Conservation (phyloP, 1,140 invertebrate species). For the Copidosoma floridanum region DNA sequence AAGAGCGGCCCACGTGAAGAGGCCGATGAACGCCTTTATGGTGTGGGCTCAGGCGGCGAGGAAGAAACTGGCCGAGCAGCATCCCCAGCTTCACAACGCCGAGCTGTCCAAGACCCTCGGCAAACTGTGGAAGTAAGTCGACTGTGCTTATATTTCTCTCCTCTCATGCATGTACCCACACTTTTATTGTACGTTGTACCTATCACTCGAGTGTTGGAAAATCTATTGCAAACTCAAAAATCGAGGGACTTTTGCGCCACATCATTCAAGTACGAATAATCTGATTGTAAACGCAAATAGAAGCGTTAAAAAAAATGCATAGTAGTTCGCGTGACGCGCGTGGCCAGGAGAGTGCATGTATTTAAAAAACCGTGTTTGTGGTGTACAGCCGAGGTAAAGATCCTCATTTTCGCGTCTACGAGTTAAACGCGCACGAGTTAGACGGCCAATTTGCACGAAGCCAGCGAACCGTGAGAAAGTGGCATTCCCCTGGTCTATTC, state of each 20-base stretch:
- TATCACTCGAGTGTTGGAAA: no score
- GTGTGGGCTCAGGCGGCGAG: slow-evolving; percentile 96
- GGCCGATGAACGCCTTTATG: slow-evolving; percentile 96
- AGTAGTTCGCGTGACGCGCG: background rate
- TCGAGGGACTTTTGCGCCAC: no score
- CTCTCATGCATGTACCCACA: no score
- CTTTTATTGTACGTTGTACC: no score
- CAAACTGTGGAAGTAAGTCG: slow-evolving; percentile 84
- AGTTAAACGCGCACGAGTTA: slow-evolving; percentile 13
- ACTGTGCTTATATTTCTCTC: no score
- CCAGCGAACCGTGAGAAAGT: slow-evolving; percentile 60
- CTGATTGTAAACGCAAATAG: no score
- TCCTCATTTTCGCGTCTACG: slow-evolving; percentile 11
- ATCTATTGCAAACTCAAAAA: no score
- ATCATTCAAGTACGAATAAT: no score
- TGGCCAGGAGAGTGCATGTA: slow-evolving; percentile 12
- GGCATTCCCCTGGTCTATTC: background rate
- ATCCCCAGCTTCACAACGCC: slow-evolving; percentile 90
- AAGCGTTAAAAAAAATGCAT: background rate
- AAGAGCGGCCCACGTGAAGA: slow-evolving; percentile 89
- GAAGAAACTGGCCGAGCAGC: slow-evolving; percentile 80
- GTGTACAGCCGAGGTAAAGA: background rate
- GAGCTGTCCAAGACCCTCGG: slow-evolving; percentile 90
- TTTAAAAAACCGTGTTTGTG: no score
- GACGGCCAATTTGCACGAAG: slow-evolving; percentile 85